Conservation (phyloP, 2,113 vertebrate genomes). For the Ailuropoda melanoleuca region DNA sequence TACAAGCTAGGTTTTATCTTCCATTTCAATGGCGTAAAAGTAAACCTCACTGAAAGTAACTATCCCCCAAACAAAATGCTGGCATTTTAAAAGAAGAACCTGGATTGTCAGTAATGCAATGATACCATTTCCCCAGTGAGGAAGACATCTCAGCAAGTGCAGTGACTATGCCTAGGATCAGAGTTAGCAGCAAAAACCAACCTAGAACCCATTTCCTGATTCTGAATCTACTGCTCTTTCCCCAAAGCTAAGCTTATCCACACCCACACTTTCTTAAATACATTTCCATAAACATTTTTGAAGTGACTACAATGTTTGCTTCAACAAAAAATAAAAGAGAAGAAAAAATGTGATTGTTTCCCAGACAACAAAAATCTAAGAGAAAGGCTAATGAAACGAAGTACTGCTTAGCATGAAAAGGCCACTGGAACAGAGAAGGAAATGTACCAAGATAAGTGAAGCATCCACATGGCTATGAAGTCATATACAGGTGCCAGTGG, state of each 20-base stretch:
- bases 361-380: neutral
- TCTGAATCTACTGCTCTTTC: neutral
- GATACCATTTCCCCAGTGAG: neutral
- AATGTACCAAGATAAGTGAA: neutral
- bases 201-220: neutral
- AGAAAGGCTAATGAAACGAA: neutral
- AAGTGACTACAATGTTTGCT: neutral
- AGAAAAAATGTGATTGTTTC: neutral
- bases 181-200: neutral
- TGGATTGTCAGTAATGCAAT: neutral
- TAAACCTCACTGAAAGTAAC: neutral
- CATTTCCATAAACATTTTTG: neutral
- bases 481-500: neutral
- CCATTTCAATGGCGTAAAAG: neutral
- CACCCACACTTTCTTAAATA: neutral
- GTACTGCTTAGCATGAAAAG: neutral
- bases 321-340: neutral
- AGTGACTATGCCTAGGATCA: neutral
- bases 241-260: neutral
- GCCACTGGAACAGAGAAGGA: neutral
- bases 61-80: neutral
- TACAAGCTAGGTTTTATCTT: neutral
- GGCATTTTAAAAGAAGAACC: neutral
- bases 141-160: neutral
- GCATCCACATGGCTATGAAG: neutral